Base-by-base conservation (phyloP, 2,113 vertebrate species). In the Mugil cephalus region DNA sequence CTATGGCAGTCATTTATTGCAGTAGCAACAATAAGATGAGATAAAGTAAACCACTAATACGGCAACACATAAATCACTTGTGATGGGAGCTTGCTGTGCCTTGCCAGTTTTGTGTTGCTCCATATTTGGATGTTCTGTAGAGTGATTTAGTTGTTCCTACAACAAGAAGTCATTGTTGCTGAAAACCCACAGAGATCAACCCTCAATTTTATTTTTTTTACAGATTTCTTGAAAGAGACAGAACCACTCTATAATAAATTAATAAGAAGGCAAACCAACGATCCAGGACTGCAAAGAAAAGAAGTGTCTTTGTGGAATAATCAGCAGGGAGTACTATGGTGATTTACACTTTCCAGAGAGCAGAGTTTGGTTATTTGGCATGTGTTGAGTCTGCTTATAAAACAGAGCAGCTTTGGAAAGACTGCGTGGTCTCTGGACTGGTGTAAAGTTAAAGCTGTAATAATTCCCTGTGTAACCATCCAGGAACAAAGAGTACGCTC, bases 21-120 rank as follows among this genome's bases (percentile, higher is more conserved):
- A n/a, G 54, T 46, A 11, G 63, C 3, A 6, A 18, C 39, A 40
- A 34, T 24, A 18, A 53, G 50, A 24, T 58, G 24, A 35, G 48
- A 61, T 56, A 47, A 65, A 71, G 46, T 15, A 36, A 10, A 53
- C 42, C 12, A 5, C 40, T 40, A 12, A 77, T 15, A 55, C 40
- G 50, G 47, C 42, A 79, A 56, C 42, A 69, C 77, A 79, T 88
- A 87, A 88, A 88, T 87, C 55, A 15, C 11, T 3, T 13, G 0
- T 0, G 14, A 70, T 45, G 43, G 39, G 45, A 9, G 21, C 5
- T 34, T 13, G 14, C 45, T 56, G 52, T 53, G 52, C n/a, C 14
- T 7, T 43, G 75, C 74, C 62, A 62, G 45, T 15, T 75, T 51
- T 35, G 21, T 51, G 68, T 13, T 67, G 13, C 51, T 65, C 39